Evolutionary conservation across 2,888 invertebrate species (phyloP).

Genomic region (Platerodrilus igneus): DNA sequence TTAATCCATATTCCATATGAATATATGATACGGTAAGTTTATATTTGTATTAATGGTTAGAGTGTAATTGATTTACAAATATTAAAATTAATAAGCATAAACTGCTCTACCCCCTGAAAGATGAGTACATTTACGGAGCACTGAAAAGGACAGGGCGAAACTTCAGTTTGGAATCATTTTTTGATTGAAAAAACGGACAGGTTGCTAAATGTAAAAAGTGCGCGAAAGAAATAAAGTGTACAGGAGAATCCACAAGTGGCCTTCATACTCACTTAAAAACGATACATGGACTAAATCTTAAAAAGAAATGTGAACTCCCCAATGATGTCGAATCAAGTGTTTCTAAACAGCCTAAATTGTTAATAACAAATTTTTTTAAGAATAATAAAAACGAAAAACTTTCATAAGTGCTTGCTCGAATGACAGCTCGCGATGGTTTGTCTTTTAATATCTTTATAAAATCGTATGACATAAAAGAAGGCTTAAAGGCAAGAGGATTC

Average conservation of each 20-base stretch:
- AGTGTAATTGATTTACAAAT: conserved; percentile 15
- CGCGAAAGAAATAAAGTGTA: conserved; percentile 16
- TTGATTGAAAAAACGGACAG: too few species aligned
- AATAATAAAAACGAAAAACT: too few species aligned
- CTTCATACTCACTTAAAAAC: conserved; percentile 15
- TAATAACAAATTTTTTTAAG: too few species aligned
- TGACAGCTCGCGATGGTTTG: too few species aligned
- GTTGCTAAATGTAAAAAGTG: conserved; percentile 11
- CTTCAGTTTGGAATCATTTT: too few species aligned
- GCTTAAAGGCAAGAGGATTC: too few species aligned
- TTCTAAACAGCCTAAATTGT: too few species aligned
- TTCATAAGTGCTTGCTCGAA: too few species aligned
- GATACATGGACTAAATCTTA: conserved; percentile 14
- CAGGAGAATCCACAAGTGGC: conserved; percentile 13
- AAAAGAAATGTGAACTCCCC: conserved; percentile 13
- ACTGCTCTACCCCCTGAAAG: conserved; percentile 14
- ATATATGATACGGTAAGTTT: conserved; percentile 13
- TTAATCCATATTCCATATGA: conserved; percentile 5
- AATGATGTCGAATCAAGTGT: too few species aligned
- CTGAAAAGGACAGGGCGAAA: too few species aligned
- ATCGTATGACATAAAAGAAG: too few species aligned
- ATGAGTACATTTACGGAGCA: conserved; percentile 15
- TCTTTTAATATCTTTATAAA: too few species aligned
- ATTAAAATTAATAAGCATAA: conserved; percentile 13
- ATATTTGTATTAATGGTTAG: conserved; percentile 15